These are phyloP conservation scores for Lobophora halterata DNA, from an alignment of 2,888 invertebrate genomes.

Conservation along the genomic window DNA sequence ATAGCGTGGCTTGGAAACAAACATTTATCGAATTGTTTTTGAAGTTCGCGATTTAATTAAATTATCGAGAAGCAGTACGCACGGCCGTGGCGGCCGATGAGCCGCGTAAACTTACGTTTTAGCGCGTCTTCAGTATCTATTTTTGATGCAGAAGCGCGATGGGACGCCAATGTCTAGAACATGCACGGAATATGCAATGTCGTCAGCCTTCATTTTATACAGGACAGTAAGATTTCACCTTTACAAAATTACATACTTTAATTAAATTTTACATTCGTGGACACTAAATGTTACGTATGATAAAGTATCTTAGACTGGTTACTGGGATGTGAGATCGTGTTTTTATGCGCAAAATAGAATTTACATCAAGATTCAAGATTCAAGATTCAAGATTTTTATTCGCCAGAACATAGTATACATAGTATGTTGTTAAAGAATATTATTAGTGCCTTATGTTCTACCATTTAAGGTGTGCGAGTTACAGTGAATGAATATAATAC, in stretches of 20 bases:
- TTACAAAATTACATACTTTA: constrained; percentile 28
- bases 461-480: too few species aligned
- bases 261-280: constrained; percentile 21
- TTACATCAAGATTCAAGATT: too few species aligned
- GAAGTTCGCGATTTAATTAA: constrained; percentile 32
- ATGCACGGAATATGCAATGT: constrained; percentile 80
- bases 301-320: too few species aligned
- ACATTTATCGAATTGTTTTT: constrained; percentile 6
- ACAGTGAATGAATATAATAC: too few species aligned
- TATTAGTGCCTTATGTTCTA: too few species aligned
- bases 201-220: constrained; percentile 68
- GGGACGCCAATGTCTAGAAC: constrained; percentile 79
- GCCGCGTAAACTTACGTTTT: constrained; percentile 70
- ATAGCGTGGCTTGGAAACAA: constrained; percentile 36
- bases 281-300: neutral
- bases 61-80: constrained; percentile 37
- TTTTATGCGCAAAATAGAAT: too few species aligned
- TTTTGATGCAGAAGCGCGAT: constrained; percentile 78
- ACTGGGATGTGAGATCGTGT: too few species aligned
- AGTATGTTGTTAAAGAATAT: too few species aligned
- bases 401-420: too few species aligned
- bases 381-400: too few species aligned
- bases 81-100: constrained; percentile 65
- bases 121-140: constrained; percentile 76
- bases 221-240: constrained; percentile 40